A percentile compares a stretch with the other conserved stretches of the same genome.
These are phyloP conservation scores for Peromyscus maniculatus DNA, from an alignment of 2,113 vertebrate species.

Conservation along the genomic window DNA sequence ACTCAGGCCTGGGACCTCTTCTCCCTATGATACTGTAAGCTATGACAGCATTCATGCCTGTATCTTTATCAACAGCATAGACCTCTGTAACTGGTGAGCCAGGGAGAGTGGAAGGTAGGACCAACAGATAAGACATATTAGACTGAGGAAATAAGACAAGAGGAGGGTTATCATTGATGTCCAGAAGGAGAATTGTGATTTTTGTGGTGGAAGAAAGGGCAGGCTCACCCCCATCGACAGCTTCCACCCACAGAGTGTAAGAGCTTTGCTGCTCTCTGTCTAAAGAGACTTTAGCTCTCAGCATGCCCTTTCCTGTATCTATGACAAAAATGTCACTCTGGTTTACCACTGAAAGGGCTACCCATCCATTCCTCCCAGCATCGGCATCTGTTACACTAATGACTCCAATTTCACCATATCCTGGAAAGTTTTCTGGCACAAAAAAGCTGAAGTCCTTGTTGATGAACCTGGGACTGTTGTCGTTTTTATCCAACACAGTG, in stretches of 20 bases:
- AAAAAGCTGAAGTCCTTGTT: constrained; percentile 99
- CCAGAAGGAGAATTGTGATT: constrained; percentile 96
- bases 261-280: constrained; percentile 98
- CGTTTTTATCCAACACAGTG: constrained; percentile 96
- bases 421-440: constrained; percentile 98
- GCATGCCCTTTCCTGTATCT: constrained; percentile 95
- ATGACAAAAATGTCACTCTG: constrained; percentile 98
- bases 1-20: constrained; percentile 95
- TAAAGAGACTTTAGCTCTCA: constrained; percentile 95
- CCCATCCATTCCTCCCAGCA: constrained; percentile 95
- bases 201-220: constrained; percentile 95
- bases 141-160: constrained; percentile 98
- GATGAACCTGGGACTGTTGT: constrained; percentile 98
- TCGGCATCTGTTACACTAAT: constrained; percentile 97
- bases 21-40: constrained; percentile 98
- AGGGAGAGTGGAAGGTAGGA: constrained; percentile 96
- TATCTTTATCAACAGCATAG: constrained; percentile 98
- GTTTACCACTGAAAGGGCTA: constrained; percentile 96
- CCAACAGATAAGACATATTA: constrained; percentile 97
- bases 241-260: constrained; percentile 96
- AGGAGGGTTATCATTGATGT: constrained; percentile 99
- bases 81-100: constrained; percentile 98
- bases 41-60: constrained; percentile 99
- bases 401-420: constrained; percentile 97
- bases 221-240: constrained; percentile 95